phyloP scores from a whole-genome alignment of 1,140 invertebrate genomes.

The Ceratina australensis region DNA sequence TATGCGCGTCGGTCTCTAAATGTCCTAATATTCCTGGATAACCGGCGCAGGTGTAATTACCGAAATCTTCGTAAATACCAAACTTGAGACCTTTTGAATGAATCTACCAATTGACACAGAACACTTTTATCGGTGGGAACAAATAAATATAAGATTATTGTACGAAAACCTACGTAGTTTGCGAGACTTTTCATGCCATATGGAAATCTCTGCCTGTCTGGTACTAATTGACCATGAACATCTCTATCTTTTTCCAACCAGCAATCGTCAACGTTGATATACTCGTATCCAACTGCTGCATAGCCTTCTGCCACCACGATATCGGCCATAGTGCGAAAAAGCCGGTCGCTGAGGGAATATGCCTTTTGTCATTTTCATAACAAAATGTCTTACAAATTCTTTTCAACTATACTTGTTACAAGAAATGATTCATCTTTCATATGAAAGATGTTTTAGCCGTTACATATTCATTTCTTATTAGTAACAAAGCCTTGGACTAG shows the following conservation, averaged over 20 bases:
- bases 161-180: constrained; percentile 89
- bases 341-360: constrained; percentile 85
- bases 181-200: constrained; percentile 93
- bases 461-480: constrained; percentile 4
- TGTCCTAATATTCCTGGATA: constrained; percentile 96
- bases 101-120: constrained; percentile 82
- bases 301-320: constrained; percentile 94
- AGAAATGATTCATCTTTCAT: not conserved
- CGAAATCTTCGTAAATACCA: constrained; percentile 98
- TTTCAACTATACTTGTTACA: not conserved
- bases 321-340: constrained; percentile 96
- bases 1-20: constrained; percentile 91
- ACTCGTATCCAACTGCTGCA: constrained; percentile 93
- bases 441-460: not conserved
- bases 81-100: constrained; percentile 96
- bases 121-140: not conserved
- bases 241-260: constrained; percentile 93
- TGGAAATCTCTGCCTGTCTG: constrained; percentile 93
- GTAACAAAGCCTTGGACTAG: constrained; percentile 4
- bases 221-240: constrained; percentile 87
- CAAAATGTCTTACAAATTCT: not conserved
- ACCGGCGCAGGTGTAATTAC: constrained; percentile 95
- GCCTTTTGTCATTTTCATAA: not conserved
- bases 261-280: constrained; percentile 97
- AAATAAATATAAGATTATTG: constrained; percentile 1